These are phyloP conservation scores for Ursus arctos DNA, from an alignment of 2,113 vertebrate genomes.

Conservation along the genomic window DNA sequence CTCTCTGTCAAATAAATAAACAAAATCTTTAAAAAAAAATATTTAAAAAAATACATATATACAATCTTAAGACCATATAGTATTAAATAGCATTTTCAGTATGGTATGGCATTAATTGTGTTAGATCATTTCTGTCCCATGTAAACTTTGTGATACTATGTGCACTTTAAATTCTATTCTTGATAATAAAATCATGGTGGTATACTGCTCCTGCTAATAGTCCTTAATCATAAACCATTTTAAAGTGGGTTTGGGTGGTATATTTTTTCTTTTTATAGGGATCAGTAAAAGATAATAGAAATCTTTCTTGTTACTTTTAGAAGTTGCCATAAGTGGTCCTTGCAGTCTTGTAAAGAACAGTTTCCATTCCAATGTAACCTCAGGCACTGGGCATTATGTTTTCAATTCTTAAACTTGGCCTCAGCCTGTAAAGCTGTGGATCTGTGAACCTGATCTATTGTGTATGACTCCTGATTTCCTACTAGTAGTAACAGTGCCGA, in stretches of 20 bases:
- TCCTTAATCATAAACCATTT: neutral
- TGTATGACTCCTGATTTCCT: neutral
- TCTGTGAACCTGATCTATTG: neutral
- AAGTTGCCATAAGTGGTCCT: constrained; percentile 22
- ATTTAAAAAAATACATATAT: neutral
- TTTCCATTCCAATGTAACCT: neutral
- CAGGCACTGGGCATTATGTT: neutral
- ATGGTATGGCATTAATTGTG: neutral
- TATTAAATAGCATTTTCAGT: constrained; percentile 29
- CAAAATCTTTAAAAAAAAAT: too few relatives aligned
- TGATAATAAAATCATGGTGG: neutral
- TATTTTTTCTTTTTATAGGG: constrained; percentile 8
- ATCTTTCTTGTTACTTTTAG: neutral
- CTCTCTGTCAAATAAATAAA: too few relatives aligned
- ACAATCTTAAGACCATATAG: neutral
- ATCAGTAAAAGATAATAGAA: constrained; percentile 14
- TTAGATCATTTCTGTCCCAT: neutral
- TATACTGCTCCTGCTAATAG: neutral
- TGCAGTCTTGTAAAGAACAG: neutral
- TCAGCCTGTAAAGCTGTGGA: neutral
- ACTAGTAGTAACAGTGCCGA: neutral
- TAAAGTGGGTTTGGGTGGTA: constrained; percentile 32
- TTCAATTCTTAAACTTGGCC: constrained; percentile 24
- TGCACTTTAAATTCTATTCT: constrained; percentile 19
- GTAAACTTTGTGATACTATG: neutral